A percentile compares a stretch with the other conserved stretches of the same genome.
Evolutionary conservation across 2,797 vertebrate genomes (phyloP).

Genomic region (Anomalospiza imberbis): DNA sequence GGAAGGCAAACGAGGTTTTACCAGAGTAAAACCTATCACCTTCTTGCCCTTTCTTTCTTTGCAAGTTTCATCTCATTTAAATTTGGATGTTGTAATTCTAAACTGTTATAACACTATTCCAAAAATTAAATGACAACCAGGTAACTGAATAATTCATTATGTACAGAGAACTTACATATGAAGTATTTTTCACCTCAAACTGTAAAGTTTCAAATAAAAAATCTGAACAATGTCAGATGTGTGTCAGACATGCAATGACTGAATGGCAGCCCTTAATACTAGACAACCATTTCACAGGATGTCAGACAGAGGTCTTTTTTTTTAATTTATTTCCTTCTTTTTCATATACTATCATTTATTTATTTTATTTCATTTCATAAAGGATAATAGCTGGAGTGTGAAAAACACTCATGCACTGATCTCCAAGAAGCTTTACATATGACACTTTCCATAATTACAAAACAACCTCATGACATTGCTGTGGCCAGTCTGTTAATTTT

Average conservation of each 20-base stretch:
- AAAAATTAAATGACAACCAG: not conserved
- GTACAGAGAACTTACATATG: not conserved
- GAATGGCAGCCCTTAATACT: not conserved
- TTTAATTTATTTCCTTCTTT: not conserved
- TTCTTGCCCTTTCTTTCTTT: not conserved
- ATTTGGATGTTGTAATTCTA: not conserved
- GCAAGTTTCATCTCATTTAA: not conserved
- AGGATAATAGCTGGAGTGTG: not conserved
- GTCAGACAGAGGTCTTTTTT: not conserved
- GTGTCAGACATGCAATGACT: not conserved
- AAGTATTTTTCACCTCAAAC: not conserved
- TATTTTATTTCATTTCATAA: not conserved
- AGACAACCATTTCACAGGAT: not conserved
- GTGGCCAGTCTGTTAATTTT: not conserved
- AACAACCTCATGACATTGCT: fast-evolving
- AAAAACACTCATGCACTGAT: not conserved
- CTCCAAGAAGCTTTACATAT: not conserved
- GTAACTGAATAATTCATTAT: not conserved
- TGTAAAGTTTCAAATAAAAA: not conserved
- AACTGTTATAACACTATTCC: not conserved
- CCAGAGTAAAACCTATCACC: not conserved
- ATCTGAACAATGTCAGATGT: not conserved
- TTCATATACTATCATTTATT: not conserved
- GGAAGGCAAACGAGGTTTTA: not conserved
- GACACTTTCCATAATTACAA: not conserved